These are phyloP conservation scores for Dasypolia templi DNA, from an alignment of 2,888 invertebrate species.

Conservation along the genomic window DNA sequence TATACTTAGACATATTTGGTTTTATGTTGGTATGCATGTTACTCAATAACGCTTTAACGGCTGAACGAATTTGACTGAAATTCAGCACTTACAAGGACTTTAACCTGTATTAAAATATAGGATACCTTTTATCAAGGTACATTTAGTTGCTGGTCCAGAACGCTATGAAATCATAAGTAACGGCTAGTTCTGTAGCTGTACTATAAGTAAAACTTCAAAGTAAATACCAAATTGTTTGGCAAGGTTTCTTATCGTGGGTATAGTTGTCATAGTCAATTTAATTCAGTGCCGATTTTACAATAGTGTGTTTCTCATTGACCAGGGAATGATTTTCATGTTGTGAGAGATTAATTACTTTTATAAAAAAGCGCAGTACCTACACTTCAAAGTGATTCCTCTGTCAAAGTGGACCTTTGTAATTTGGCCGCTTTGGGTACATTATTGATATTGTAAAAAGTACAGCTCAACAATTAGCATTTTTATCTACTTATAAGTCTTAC, in stretches of 20 bases:
- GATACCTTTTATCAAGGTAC: background rate
- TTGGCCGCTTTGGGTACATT: background rate
- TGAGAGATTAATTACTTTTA: no score
- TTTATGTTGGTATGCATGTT: background rate
- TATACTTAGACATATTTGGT: background rate
- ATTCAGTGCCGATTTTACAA: background rate
- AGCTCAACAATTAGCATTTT: background rate
- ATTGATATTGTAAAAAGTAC: background rate
- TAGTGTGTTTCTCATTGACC: background rate
- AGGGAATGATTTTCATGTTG: background rate
- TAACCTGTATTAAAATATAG: background rate
- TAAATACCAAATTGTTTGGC: background rate
- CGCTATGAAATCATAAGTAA: background rate
- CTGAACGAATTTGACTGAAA: slow-evolving; percentile 1
- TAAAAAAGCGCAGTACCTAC: no score
- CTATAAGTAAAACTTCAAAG: background rate
- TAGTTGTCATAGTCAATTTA: background rate
- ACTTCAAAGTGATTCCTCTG: background rate
- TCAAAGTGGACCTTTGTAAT: background rate
- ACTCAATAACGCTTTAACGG: background rate
- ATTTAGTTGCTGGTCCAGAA: no score
- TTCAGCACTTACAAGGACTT: no score
- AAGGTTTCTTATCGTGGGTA: background rate
- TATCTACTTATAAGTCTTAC: background rate
- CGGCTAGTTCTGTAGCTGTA: background rate